phyloP scores from a whole-genome alignment of 1,140 invertebrate genomes.

The Centruroides sculpturatus region DNA sequence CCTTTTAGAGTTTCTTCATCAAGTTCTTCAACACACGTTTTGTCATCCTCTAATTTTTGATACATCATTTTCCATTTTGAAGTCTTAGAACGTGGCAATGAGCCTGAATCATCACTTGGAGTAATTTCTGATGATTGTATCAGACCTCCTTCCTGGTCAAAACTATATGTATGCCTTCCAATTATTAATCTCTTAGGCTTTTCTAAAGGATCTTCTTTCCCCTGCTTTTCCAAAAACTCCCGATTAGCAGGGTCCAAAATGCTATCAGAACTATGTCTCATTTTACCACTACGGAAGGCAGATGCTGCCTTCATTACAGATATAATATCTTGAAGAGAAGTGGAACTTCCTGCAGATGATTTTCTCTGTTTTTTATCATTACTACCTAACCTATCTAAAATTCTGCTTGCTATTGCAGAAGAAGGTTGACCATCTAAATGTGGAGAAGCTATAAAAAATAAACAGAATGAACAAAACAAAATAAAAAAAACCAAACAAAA shows the following conservation, averaged over 20 bases:
- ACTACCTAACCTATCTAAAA: no score
- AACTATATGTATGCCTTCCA: slow-evolving; percentile 38
- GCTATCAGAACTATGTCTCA: slow-evolving; percentile 10
- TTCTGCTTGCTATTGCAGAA: no score
- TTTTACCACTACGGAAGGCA: slow-evolving; percentile 4
- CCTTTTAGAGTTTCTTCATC: neutral
- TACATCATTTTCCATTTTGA: slow-evolving; percentile 12
- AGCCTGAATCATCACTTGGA: neutral
- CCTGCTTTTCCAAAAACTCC: slow-evolving; percentile 36
- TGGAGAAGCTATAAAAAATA: no score
- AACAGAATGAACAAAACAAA: no score
- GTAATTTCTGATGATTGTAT: slow-evolving; percentile 26
- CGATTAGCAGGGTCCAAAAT: slow-evolving; percentile 40
- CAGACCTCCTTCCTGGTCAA: slow-evolving; percentile 35
- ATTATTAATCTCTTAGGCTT: slow-evolving; percentile 23
- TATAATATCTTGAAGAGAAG: neutral
- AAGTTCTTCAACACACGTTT: neutral
- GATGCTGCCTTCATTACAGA: slow-evolving; percentile 1
- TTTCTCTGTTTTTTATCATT: no score
- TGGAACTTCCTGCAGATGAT: no score
- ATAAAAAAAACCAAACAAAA: no score
- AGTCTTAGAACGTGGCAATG: neutral
- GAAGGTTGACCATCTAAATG: no score
- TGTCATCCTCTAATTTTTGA: slow-evolving; percentile 5
- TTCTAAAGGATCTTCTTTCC: slow-evolving; percentile 23